Evolutionary conservation across 2,888 invertebrate species (phyloP), one percentile per base, ranked within the genome.

Genomic region (Torymus texanus): DNA sequence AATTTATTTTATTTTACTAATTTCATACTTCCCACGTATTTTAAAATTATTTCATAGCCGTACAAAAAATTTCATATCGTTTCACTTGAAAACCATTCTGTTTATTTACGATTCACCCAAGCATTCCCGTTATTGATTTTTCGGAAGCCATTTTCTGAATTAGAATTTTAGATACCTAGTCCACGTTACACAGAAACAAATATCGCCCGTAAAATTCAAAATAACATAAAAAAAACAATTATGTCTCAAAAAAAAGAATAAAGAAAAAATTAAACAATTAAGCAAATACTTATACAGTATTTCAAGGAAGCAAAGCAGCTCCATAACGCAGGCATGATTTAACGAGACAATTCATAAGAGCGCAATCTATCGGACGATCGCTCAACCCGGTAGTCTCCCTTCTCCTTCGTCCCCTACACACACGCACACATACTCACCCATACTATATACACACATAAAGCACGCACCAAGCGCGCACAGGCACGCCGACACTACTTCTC

Each of bases 281-380:
- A 8, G 8, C 1, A 41, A 8, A 41, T 41, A 8, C 41, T 8
- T 41, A 41, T 21, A 21, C 41, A 41, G 41, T 8, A 8, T 8
- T 41, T 0, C 41, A 41, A 41, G 41, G 41, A 29, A 41, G 8
- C 65, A 67, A 77, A 70, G 73, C 63, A 53, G 77, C 63, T 73
- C 75, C 80, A 59, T 55, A 62, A 61, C 75, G 79, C 75, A 71
- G 10, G 18, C 73, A 77, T 77, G 62, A 81, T 75, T 75, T 71
- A 81, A 74, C 78, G 78, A 78, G 75, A 76, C 66, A 74, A 78
- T 77, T 79, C 74, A 81, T 79, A 75, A 82, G 83, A 86, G 88
- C 90, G 89, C 88, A 83, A 88, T 89, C 90, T 90, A 87, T 85
- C 88, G 89, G 88, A 83, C 84, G 83, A 86, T 86, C 85, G 84